Conservation (phyloP, 1,140 invertebrate species). For the Octopus sinensis region DNA sequence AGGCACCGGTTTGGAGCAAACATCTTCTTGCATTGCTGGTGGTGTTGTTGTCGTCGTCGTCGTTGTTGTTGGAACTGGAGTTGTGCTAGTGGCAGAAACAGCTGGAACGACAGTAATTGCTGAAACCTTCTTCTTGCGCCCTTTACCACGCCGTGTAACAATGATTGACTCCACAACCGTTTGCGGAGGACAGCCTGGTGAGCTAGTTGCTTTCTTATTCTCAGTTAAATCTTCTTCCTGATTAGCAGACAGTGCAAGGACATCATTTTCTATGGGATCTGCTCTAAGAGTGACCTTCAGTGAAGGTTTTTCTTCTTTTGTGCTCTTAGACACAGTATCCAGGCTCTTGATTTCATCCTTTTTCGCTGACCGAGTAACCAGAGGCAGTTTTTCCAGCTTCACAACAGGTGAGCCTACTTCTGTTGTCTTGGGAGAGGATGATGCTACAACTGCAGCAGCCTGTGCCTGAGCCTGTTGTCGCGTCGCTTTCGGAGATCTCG, state of each 20-base stretch:
- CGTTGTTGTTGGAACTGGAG: slow-evolving; percentile 21
- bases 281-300: neutral
- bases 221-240: neutral
- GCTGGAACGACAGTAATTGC: slow-evolving; percentile 14
- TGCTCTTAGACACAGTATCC: neutral
- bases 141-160: slow-evolving; percentile 1
- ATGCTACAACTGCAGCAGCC: slow-evolving; percentile 31
- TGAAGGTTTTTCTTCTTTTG: slow-evolving; percentile 1
- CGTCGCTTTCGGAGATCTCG: slow-evolving; percentile 22
- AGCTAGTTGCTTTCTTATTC: neutral
- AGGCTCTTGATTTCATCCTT: slow-evolving; percentile 16
- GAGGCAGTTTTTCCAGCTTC: slow-evolving; percentile 40
- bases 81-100: slow-evolving; percentile 18
- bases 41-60: slow-evolving; percentile 15
- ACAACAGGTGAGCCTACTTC: slow-evolving; percentile 35
- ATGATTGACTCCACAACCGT: neutral
- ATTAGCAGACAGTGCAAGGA: neutral
- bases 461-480: slow-evolving; percentile 28
- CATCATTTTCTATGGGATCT: slow-evolving; percentile 7
- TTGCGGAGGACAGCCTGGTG: slow-evolving; percentile 18
- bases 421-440: slow-evolving; percentile 32
- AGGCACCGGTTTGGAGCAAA: neutral
- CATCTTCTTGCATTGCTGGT: neutral
- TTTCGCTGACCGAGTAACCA: slow-evolving; percentile 15
- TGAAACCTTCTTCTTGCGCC: neutral